Conservation (phyloP, 2,797 vertebrate species). For the Semaprochilodus insignis region DNA sequence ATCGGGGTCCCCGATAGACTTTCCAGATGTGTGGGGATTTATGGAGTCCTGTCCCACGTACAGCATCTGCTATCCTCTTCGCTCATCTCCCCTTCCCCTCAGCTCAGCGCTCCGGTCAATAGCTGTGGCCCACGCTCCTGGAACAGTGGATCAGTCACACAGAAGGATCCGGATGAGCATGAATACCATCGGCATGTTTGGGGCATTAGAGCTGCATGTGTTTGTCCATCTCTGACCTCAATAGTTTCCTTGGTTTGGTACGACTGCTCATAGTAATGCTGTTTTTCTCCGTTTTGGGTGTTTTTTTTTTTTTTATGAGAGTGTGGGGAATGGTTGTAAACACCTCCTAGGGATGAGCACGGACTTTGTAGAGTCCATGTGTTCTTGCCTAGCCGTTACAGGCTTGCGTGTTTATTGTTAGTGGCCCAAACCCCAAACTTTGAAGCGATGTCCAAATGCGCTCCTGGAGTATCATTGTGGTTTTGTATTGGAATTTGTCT, state of each 20-base stretch:
- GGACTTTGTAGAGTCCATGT: conserved; percentile 6
- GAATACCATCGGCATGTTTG: conserved; percentile 34
- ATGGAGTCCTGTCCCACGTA: conserved; percentile 53
- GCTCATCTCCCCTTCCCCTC: conserved; percentile 56
- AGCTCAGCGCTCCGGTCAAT: conserved; percentile 47
- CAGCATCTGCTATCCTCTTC: conserved; percentile 69
- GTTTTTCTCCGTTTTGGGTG: neutral
- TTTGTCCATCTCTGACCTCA: conserved; percentile 28
- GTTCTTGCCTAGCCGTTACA: conserved; percentile 8
- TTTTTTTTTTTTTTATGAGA: neutral
- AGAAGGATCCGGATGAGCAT: conserved; percentile 39
- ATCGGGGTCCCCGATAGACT: conserved; percentile 66
- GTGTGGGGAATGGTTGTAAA: conserved; percentile 33
- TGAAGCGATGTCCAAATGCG: conserved; percentile 24
- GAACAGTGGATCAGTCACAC: conserved; percentile 43
- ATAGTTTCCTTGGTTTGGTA: conserved; percentile 19
- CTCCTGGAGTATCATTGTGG: conserved; percentile 30
- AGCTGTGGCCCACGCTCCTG: conserved; percentile 48
- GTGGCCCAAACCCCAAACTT: conserved; percentile 27
- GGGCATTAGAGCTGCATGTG: conserved; percentile 10
- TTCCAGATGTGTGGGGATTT: conserved; percentile 72
- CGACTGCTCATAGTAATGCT: neutral
- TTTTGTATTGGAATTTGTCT: conserved; percentile 41
- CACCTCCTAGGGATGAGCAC: conserved; percentile 23
- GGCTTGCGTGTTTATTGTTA: conserved; percentile 37